Conservation (phyloP, 92 coral and sea anemone species). For the Zoanthus solanderi region DNA sequence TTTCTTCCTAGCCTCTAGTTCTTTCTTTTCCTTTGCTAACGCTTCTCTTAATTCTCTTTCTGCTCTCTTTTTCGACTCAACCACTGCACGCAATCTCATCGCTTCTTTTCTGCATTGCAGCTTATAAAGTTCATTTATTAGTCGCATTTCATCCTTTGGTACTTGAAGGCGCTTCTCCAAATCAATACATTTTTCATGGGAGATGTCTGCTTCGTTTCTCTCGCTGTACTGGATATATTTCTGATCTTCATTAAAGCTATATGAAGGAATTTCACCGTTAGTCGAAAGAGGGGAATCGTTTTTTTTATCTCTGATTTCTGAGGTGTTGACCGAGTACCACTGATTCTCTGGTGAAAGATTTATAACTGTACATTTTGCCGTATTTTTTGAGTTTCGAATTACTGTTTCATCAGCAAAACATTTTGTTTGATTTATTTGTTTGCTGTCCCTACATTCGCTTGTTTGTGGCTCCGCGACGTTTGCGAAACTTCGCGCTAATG, state of each 20-base stretch:
- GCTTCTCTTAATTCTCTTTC: constrained; percentile 14
- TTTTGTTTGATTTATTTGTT: not conserved
- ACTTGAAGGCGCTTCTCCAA: constrained; percentile 27
- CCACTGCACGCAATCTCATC: not conserved
- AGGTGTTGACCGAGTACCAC: not conserved
- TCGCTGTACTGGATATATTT: not conserved
- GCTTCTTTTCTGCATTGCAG: not conserved
- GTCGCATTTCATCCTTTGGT: constrained; percentile 1
- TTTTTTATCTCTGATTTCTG: not conserved
- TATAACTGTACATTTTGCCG: not conserved
- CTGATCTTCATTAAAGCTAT: not conserved
- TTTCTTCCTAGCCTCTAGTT: not conserved
- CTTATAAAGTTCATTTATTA: constrained; percentile 16
- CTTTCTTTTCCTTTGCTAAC: not conserved
- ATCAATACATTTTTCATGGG: not conserved
- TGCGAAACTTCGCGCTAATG: not conserved
- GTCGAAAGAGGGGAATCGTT: not conserved
- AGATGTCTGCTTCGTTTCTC: not conserved
- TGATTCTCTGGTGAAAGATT: not conserved
- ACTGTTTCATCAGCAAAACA: not conserved
- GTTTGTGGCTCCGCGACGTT: not conserved
- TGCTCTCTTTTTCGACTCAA: constrained; percentile 9
- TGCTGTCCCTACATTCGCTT: not conserved
- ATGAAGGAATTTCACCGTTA: not conserved
- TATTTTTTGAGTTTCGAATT: not conserved